A percentile compares a stretch with the other conserved stretches of the same genome.
Evolutionary conservation across 64 coral and sea anemone genomes (phyloP).

Genomic region (Montipora sp.): DNA sequence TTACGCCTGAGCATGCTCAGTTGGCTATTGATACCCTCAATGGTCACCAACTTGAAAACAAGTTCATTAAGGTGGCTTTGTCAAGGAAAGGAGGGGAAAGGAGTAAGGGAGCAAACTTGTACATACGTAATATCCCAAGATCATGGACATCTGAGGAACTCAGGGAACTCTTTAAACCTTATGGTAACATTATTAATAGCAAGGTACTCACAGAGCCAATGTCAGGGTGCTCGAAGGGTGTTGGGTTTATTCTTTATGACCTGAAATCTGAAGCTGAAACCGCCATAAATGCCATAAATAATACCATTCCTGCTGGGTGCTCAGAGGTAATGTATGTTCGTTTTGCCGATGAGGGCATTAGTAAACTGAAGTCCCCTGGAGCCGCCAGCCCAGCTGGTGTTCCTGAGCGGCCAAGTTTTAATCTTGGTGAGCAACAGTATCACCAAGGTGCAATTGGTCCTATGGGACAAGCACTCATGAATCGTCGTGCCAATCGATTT

Average conservation of each 20-base stretch:
- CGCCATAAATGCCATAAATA: constrained; percentile 69
- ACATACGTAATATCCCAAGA: constrained; percentile 82
- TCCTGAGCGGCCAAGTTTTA: constrained; percentile 36
- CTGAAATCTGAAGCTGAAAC: constrained; percentile 79
- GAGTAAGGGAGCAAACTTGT: constrained; percentile 86
- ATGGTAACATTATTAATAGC: constrained; percentile 77
- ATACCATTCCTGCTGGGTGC: constrained; percentile 59
- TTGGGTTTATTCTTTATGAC: constrained; percentile 83
- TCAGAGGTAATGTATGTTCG: constrained; percentile 68
- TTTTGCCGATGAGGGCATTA: constrained; percentile 82
- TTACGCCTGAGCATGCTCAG: constrained; percentile 83
- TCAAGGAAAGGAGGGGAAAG: constrained; percentile 78
- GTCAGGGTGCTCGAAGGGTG: constrained; percentile 73
- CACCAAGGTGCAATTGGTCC: constrained; percentile 67
- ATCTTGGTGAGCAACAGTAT: constrained; percentile 6
- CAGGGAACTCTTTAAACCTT: constrained; percentile 56
- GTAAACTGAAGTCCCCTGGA: constrained; percentile 57
- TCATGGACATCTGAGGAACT: constrained; percentile 51
- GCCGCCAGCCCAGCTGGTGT: constrained; percentile 9
- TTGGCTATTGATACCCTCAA: constrained; percentile 73
- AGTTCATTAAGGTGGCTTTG: constrained; percentile 82
- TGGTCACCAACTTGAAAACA: constrained; percentile 74
- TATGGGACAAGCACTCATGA: constrained; percentile 60
- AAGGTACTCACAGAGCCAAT: constrained; percentile 70
- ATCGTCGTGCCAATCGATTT: constrained; percentile 80